Evolutionary conservation across 2,113 vertebrate species (phyloP), one percentile per base, ranked within the genome.

Genomic region (Upupa epops): DNA sequence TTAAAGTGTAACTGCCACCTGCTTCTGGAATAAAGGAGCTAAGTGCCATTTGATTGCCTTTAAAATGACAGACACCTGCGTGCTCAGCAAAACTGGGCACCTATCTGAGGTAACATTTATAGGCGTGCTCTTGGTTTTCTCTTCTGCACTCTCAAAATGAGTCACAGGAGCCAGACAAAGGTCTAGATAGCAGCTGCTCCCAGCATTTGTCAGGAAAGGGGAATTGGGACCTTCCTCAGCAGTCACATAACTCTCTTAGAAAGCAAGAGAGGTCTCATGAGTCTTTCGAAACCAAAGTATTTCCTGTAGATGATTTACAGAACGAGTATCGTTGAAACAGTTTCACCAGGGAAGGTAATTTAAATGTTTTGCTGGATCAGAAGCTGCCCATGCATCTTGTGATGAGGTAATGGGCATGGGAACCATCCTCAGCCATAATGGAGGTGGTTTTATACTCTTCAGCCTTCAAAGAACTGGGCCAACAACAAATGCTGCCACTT

Each of bases 1-100:
- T 94, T 94, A 90, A 95, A 93, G 70, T 69, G 31, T 86, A 94
- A 91, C 93, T 52, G 21, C 46, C 90, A 42, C 83, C 76, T 68
- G 61, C 37, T 64, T 49, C 74, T n/a, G 77, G 17, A 88, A 86
- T 5, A 56, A 81, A 65, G 36, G 36, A 72, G 26, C 22, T 63
- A 21, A 88, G 75, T 22, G 55, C 29, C 49, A 71, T 48, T 83
- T 80, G 32, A 63, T 54, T n/a, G 69, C 83, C 73, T 88, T 74
- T 7, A 32, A 29, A 65, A 55, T 42, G 19, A 52, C 88, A 88
- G 78, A 34, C 25, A 83, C 11, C 83, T 61, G 65, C 1, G 2
- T 10, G 65, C 65, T 36, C 0, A 0, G 13, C 0, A 61, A 89
- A 94, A 91, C 93, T 8, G 49, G 93, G 89, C 91, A 92, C 68